A percentile compares a stretch with the other conserved stretches of the same genome.
Conservation (phyloP, 2,113 vertebrate species). For the Glaucidium brasilianum region DNA sequence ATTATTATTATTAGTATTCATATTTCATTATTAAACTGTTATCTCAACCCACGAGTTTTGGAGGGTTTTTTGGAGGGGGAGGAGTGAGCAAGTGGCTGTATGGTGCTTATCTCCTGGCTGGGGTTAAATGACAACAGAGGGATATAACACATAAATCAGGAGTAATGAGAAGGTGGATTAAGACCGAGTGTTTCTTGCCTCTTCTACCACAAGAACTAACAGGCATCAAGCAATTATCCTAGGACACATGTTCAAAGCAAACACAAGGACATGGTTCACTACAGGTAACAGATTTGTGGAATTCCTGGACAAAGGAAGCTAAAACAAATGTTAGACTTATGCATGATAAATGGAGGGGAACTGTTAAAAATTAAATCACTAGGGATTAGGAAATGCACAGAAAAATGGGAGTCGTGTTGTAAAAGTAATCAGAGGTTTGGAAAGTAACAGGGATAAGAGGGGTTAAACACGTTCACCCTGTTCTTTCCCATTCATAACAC, state of each 20-base stretch:
- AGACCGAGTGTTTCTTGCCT: background rate
- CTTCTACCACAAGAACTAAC: background rate
- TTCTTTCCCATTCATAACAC: background rate
- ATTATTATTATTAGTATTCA: too few relatives aligned
- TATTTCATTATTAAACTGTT: too few relatives aligned
- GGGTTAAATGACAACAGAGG: background rate
- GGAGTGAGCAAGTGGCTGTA: too few relatives aligned
- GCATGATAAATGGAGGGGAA: background rate
- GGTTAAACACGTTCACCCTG: background rate
- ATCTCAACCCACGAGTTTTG: too few relatives aligned
- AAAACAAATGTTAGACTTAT: background rate
- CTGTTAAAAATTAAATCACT: background rate
- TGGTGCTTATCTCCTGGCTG: too few relatives aligned
- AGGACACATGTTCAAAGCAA: background rate
- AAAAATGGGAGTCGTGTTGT: background rate
- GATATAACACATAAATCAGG: background rate
- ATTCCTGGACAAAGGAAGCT: background rate
- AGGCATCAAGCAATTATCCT: background rate
- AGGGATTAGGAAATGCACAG: background rate
- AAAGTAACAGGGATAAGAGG: background rate
- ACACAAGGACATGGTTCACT: background rate
- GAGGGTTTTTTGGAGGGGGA: too few relatives aligned
- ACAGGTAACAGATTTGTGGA: background rate
- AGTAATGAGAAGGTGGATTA: background rate
- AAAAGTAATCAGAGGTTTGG: background rate